Evolutionary conservation across 2,888 invertebrate genomes (phyloP).

Genomic region (Apodemia zela): DNA sequence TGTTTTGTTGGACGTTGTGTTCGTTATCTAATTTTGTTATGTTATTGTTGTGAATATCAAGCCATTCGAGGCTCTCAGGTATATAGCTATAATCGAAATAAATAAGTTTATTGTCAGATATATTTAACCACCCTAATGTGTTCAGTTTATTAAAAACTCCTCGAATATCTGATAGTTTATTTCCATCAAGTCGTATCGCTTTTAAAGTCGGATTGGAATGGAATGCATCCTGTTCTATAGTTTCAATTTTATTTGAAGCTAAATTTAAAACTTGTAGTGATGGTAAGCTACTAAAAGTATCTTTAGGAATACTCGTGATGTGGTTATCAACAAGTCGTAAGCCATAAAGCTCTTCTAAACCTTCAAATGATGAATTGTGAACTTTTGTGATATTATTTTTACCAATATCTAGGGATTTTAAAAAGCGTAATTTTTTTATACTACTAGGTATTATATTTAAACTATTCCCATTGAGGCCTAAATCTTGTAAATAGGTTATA

Average conservation of each 20-base stretch:
- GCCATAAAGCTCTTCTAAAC: constrained; percentile 86
- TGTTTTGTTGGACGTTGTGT: constrained; percentile 83
- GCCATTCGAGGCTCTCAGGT: constrained; percentile 87
- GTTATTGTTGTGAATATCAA: constrained; percentile 90
- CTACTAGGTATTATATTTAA: constrained; percentile 84
- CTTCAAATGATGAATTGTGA: constrained; percentile 86
- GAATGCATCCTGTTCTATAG: constrained; percentile 88
- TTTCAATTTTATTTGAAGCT: constrained; percentile 88
- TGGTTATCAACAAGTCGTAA: constrained; percentile 90
- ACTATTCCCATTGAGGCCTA: constrained; percentile 87
- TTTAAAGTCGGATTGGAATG: constrained; percentile 85
- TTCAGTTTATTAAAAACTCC: constrained; percentile 87
- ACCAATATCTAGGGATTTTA: constrained; percentile 89
- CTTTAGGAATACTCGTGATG: constrained; percentile 85
- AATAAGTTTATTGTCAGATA: constrained; percentile 87
- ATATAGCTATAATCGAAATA: constrained; percentile 91
- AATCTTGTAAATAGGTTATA: constrained; percentile 87
- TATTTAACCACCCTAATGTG: constrained; percentile 89
- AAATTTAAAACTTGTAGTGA: constrained; percentile 89
- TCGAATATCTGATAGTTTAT: constrained; percentile 87
- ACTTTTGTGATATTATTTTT: constrained; percentile 88
- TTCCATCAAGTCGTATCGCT: constrained; percentile 88
- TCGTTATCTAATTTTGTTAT: constrained; percentile 87
- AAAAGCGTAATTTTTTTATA: constrained; percentile 82
- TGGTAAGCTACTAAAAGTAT: constrained; percentile 85